Percentiles rank a stretch among this genome's conserved stretches.
Evolutionary conservation across 1,140 invertebrate species (phyloP).

Genomic region (Scaptomyza montana): DNA sequence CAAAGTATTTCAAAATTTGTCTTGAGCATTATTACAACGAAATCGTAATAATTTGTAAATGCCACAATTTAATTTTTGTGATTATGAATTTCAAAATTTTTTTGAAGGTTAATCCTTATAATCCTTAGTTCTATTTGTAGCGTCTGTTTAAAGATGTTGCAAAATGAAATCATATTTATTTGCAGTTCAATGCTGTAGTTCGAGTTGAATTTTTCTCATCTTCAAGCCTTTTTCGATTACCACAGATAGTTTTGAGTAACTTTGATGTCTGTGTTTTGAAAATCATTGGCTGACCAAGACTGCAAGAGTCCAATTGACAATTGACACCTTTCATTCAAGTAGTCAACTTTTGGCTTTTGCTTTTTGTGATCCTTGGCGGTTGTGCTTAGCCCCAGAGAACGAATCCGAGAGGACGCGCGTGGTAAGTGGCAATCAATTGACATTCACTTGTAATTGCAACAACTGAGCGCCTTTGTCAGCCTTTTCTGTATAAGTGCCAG

Average conservation of each 20-base stretch:
- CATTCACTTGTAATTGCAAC: slow-evolving; percentile 62
- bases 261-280: not conserved
- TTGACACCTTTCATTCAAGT: not conserved
- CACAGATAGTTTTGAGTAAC: too few species aligned
- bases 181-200: too few species aligned
- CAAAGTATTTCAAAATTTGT: too few species aligned
- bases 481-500: slow-evolving; percentile 11
- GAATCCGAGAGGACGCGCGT: slow-evolving; percentile 52
- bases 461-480: slow-evolving; percentile 42
- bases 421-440: slow-evolving; percentile 74
- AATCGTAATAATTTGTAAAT: too few species aligned
- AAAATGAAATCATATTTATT: too few species aligned
- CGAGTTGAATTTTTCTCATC: not conserved
- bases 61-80: too few species aligned
- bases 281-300: not conserved
- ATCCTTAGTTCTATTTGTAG: too few species aligned
- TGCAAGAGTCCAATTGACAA: not conserved
- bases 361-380: slow-evolving; percentile 3
- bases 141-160: too few species aligned
- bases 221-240: not conserved
- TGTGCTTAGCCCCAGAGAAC: slow-evolving; percentile 13
- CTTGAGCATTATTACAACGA: too few species aligned
- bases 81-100: too few species aligned
- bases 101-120: too few species aligned
- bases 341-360: not conserved